Evolutionary conservation across 2,797 vertebrate genomes (phyloP).

Genomic region (Margarornis squamiger): DNA sequence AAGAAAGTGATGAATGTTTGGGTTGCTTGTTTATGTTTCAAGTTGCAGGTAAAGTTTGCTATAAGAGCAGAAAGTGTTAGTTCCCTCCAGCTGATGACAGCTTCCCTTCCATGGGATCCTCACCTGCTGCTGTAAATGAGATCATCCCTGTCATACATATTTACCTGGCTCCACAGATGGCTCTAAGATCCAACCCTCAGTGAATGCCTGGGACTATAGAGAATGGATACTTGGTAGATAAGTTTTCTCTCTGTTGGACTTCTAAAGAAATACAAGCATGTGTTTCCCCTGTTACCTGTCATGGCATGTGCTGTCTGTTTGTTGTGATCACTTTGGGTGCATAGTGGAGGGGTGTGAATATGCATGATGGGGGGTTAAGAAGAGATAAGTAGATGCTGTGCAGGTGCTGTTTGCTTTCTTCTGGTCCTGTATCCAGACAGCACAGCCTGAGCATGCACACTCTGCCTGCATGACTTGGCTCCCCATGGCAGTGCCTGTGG

Average conservation of each 20-base stretch:
- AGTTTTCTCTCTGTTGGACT: not conserved
- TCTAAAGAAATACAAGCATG: not conserved
- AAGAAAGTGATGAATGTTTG: not conserved
- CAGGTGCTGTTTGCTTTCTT: not conserved
- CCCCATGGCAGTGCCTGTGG: accelerated
- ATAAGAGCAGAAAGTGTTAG: not conserved
- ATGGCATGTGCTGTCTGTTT: not conserved
- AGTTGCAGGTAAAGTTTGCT: not conserved
- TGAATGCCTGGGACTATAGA: not conserved
- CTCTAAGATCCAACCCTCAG: not conserved
- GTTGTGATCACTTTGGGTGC: not conserved
- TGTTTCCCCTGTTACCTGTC: not conserved
- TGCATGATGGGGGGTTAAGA: not conserved
- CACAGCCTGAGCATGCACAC: not conserved
- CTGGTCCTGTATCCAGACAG: not conserved
- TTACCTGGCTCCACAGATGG: not conserved
- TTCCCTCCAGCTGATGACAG: not conserved
- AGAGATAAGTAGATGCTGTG: not conserved
- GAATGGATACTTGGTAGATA: not conserved
- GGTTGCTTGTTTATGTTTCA: not conserved
- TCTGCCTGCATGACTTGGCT: not conserved
- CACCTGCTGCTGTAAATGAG: not conserved
- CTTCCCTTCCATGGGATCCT: not conserved
- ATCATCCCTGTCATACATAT: not conserved
- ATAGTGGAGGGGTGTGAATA: not conserved